Conservation (phyloP, 2,797 vertebrate genomes). For the Meriones psammophilus region DNA sequence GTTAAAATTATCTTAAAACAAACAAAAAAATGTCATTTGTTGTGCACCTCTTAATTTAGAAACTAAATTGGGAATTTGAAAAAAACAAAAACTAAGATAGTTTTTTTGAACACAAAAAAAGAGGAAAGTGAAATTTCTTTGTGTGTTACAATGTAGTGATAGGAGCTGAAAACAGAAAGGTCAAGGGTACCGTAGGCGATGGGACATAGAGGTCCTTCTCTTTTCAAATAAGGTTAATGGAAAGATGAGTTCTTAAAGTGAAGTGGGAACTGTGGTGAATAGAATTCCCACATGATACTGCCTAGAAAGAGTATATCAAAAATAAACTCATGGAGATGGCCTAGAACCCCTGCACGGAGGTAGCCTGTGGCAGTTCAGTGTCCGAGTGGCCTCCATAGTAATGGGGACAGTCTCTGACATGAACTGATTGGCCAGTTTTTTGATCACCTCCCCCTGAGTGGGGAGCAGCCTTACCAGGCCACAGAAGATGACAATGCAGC, state of each 20-base stretch:
- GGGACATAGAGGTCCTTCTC: too few relatives aligned
- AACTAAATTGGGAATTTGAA: background rate
- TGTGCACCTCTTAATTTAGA: slow-evolving; percentile 9
- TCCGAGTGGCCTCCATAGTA: too few relatives aligned
- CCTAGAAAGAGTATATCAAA: background rate
- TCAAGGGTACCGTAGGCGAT: background rate
- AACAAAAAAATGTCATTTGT: background rate
- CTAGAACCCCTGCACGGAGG: too few relatives aligned
- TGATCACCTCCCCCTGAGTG: too few relatives aligned
- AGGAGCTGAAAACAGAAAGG: background rate
- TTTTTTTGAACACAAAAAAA: background rate
- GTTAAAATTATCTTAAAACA: background rate
- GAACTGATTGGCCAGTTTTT: too few relatives aligned
- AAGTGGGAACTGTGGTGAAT: background rate
- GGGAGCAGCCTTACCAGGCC: too few relatives aligned
- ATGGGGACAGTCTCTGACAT: too few relatives aligned
- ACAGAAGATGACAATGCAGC: too few relatives aligned
- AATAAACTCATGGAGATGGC: too few relatives aligned
- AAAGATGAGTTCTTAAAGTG: background rate
- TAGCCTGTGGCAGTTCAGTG: too few relatives aligned
- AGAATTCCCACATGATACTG: too few relatives aligned
- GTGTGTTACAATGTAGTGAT: background rate
- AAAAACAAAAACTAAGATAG: background rate
- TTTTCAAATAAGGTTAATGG: background rate
- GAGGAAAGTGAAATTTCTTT: background rate